These are phyloP conservation scores for Lepidurus arcticus DNA, from an alignment of 1,140 invertebrate species.

Conservation along the genomic window DNA sequence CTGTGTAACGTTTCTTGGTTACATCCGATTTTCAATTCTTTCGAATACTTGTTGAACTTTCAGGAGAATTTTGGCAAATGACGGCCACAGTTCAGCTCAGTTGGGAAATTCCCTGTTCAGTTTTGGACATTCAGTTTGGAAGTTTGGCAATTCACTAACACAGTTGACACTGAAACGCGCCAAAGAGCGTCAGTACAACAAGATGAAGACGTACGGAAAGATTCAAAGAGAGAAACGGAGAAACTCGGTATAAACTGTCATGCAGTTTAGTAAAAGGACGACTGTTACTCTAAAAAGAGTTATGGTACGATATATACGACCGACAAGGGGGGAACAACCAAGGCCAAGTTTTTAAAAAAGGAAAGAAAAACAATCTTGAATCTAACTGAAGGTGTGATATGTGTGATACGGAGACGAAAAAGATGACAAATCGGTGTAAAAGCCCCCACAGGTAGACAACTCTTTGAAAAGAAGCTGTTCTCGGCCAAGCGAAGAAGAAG, in stretches of 20 bases:
- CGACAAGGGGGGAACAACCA: background rate
- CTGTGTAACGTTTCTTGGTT: too few species aligned
- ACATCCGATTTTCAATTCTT: background rate
- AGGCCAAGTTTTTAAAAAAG: background rate
- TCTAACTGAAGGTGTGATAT: background rate
- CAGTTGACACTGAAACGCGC: too few species aligned
- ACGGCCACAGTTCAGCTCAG: background rate
- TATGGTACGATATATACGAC: background rate
- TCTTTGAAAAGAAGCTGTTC: too few species aligned
- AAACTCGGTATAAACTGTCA: too few species aligned
- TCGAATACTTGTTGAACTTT: background rate
- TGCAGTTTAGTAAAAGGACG: background rate
- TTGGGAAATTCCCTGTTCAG: too few species aligned
- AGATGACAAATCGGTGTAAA: constrained; percentile 17
- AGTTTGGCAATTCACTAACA: too few species aligned
- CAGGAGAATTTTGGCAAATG: background rate
- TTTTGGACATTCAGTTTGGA: too few species aligned
- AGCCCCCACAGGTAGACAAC: background rate
- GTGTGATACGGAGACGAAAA: constrained; percentile 10
- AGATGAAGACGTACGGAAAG: too few species aligned
- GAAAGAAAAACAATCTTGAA: background rate
- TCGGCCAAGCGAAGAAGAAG: too few species aligned
- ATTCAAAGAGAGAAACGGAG: too few species aligned
- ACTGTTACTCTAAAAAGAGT: background rate
- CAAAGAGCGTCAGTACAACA: too few species aligned